Evolutionary conservation across 2,888 invertebrate genomes (phyloP).

Genomic region (Euproctis similis): DNA sequence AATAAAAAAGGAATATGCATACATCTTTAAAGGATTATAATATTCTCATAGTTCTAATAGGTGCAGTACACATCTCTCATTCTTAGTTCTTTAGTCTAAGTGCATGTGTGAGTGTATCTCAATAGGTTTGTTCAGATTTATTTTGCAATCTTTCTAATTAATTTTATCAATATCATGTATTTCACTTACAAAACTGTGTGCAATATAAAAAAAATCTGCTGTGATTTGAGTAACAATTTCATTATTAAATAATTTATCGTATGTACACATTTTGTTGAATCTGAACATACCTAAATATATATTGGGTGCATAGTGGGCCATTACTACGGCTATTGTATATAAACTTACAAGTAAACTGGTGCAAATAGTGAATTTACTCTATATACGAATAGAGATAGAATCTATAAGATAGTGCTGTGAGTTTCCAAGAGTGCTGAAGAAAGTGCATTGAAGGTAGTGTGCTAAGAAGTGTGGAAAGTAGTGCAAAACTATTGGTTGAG

Average conservation of each 20-base stretch:
- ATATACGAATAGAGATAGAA: constrained; percentile 63
- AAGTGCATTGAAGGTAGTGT: constrained; percentile 65
- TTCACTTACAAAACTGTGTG: too few species aligned
- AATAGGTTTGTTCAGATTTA: constrained; percentile 9
- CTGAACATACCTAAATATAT: constrained; percentile 27
- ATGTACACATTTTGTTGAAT: too few species aligned
- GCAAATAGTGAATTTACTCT: constrained; percentile 58
- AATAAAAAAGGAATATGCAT: constrained; percentile 20
- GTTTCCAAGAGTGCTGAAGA: constrained; percentile 56
- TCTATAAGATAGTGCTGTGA: constrained; percentile 47
- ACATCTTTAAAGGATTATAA: constrained; percentile 36
- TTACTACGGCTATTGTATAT: constrained; percentile 59
- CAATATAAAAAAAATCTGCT: too few species aligned
- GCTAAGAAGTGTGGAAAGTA: constrained; percentile 64
- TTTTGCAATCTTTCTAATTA: too few species aligned
- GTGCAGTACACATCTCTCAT: too few species aligned
- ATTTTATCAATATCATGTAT: too few species aligned
- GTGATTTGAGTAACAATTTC: too few species aligned
- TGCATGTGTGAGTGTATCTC: constrained; percentile 54
- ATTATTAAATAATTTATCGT: too few species aligned
- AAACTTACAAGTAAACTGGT: constrained; percentile 57
- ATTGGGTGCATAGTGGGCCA: constrained; percentile 53
- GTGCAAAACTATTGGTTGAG: constrained; percentile 66
- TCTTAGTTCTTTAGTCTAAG: constrained; percentile 53
- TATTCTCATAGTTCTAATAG: constrained; percentile 4